Evolutionary conservation across 2,113 vertebrate species (phyloP).

Genomic region (Muntiacus reevesi): DNA sequence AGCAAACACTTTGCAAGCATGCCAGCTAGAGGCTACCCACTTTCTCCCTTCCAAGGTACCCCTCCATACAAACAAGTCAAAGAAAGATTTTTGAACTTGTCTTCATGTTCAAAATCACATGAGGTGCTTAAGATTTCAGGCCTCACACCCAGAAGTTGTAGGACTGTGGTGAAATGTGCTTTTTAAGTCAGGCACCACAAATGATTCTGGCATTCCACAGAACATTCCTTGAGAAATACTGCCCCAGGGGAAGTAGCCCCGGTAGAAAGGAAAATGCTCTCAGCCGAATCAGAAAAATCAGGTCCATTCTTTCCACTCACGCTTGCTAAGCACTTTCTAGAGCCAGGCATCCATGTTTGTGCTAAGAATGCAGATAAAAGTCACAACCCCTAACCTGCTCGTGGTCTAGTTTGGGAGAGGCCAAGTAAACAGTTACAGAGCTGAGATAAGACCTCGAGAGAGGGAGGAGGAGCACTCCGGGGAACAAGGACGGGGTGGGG

Average conservation of each 20-base stretch:
- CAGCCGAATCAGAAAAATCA: not conserved
- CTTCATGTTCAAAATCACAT: not conserved
- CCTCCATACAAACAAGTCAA: not conserved
- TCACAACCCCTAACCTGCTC: not conserved
- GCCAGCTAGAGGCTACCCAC: not conserved
- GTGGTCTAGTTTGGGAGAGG: not conserved
- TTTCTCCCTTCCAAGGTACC: not conserved
- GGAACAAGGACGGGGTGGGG: accelerated
- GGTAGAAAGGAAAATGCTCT: not conserved
- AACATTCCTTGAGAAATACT: not conserved
- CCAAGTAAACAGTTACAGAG: not conserved
- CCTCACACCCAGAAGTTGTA: not conserved
- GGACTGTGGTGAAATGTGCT: not conserved
- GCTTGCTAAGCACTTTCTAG: not conserved
- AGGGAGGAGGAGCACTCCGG: not conserved
- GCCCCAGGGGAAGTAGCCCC: not conserved
- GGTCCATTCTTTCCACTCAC: not conserved
- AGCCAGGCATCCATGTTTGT: not conserved
- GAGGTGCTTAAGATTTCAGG: not conserved
- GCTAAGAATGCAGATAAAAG: not conserved
- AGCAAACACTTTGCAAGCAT: not conserved
- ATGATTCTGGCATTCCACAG: not conserved
- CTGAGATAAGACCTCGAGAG: not conserved
- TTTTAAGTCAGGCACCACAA: not conserved
- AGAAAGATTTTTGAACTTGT: not conserved